Evolutionary conservation across 2,113 vertebrate species (phyloP).

Genomic region (Eublepharis macularius): DNA sequence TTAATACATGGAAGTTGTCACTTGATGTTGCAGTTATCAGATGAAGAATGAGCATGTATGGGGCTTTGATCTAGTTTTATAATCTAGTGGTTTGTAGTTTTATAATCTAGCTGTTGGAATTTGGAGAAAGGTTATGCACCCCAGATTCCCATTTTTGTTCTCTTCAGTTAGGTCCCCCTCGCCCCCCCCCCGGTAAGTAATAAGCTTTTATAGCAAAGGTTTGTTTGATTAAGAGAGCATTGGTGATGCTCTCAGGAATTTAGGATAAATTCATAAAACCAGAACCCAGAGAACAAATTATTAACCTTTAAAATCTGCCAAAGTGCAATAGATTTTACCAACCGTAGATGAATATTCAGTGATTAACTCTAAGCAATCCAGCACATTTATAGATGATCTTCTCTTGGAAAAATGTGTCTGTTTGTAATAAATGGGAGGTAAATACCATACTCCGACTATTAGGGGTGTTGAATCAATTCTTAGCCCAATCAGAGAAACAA

Average conservation of each 20-base stretch:
- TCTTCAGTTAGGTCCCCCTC: too few relatives aligned
- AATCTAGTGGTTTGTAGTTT: background rate
- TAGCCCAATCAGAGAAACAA: too few relatives aligned
- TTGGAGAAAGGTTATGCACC: background rate
- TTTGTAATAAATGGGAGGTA: background rate
- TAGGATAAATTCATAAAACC: background rate
- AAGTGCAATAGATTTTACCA: background rate
- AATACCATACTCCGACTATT: too few relatives aligned
- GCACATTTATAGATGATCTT: background rate
- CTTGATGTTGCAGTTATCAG: background rate
- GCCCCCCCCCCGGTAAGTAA: too few relatives aligned
- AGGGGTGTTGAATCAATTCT: too few relatives aligned
- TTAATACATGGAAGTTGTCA: background rate
- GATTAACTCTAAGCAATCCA: background rate
- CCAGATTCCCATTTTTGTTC: too few relatives aligned
- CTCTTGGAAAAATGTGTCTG: background rate
- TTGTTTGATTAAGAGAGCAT: background rate
- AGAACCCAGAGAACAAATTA: background rate
- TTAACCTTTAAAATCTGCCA: background rate
- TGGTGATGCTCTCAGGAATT: background rate
- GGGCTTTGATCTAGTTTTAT: background rate
- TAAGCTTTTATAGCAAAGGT: background rate
- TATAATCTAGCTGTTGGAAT: background rate
- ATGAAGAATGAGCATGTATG: background rate
- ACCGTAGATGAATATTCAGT: background rate